Conservation (phyloP, 2,888 invertebrate species). For the Mycogona germanica region DNA sequence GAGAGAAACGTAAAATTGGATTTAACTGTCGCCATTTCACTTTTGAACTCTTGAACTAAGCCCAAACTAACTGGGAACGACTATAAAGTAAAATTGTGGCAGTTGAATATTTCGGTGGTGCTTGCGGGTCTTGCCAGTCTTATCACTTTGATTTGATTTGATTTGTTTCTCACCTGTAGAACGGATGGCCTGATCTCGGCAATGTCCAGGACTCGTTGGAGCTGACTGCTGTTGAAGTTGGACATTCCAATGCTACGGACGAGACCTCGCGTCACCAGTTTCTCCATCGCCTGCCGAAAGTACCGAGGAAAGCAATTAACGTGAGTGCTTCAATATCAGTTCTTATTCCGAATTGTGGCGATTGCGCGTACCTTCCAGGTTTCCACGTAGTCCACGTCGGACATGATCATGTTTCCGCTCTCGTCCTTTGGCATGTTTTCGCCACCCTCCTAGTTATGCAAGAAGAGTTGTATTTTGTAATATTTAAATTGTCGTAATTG, state of each 20-base stretch:
- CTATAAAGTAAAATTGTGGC: too few relatives aligned
- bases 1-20: too few relatives aligned
- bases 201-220: conserved; percentile 47
- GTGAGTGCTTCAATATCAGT: not conserved
- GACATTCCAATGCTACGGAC: conserved; percentile 63
- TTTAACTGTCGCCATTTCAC: too few relatives aligned
- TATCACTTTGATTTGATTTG: too few relatives aligned
- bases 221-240: conserved; percentile 65
- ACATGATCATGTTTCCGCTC: conserved; percentile 35
- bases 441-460: conserved; percentile 36
- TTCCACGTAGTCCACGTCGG: conserved; percentile 45
- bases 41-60: too few relatives aligned
- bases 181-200: conserved; percentile 37
- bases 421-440: conserved; percentile 52
- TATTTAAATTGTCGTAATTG: too few relatives aligned
- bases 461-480: not conserved
- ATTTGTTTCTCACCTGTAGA: conserved; percentile 35
- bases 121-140: too few relatives aligned
- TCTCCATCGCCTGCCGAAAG: conserved; percentile 46
- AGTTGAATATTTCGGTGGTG: too few relatives aligned
- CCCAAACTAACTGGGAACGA: too few relatives aligned
- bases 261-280: conserved; percentile 52
- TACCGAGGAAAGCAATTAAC: not conserved
- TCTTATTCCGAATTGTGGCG: not conserved
- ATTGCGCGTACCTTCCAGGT: conserved; percentile 47